Base-by-base conservation (phyloP, 2,113 vertebrate genomes). In the Tautogolabrus adspersus region DNA sequence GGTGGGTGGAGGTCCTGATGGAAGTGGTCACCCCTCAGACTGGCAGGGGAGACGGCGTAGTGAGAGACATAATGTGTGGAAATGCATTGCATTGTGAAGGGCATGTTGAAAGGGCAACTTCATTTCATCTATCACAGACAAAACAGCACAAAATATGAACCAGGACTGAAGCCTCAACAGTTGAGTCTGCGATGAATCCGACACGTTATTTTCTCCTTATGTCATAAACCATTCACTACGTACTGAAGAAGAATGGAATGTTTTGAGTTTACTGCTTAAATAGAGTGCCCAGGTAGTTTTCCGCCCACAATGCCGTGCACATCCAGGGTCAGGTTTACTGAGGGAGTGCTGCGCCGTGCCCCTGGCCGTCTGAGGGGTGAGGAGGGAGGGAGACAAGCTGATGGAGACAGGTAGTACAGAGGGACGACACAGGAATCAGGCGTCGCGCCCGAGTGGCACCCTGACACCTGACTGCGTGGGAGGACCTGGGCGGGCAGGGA, bases 21-120 rank as follows among this genome's bases (percentile, higher is more conserved):
- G 95, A 96, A 93, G 94, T 94, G 95, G 96, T 98, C 97, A 94
- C 96, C 97, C 96, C 96, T 96, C 96, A 97, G 97, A 96, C 95
- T 80, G 91, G 87, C 87, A 93, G 90, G 81, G 88, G 54, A 68
- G 85, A 81, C 76, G 83, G 72, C 87, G 77, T 79, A 10, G 54
- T 72, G 86, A 89, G 93, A 93, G 92, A 79, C 91, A 77, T 62
- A 95, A 94, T 90, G 46, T 47, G 86, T 77, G 93, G 90, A 94
- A 69, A 75, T 93, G 94, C 95, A 96, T 95, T 86, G 95, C 94
- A 95, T 95, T 96, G 94, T 93, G 86, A 92, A 94, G 86, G 91
- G 91, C 88, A 91, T 87, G 78, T 89, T 10, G 23, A 80, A 52
- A 87, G 93, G 93, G 94, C 94, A 95, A 95, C 92, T 72, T 87